Conservation (phyloP, 2,113 vertebrate genomes). For the Rhipidura dahli region DNA sequence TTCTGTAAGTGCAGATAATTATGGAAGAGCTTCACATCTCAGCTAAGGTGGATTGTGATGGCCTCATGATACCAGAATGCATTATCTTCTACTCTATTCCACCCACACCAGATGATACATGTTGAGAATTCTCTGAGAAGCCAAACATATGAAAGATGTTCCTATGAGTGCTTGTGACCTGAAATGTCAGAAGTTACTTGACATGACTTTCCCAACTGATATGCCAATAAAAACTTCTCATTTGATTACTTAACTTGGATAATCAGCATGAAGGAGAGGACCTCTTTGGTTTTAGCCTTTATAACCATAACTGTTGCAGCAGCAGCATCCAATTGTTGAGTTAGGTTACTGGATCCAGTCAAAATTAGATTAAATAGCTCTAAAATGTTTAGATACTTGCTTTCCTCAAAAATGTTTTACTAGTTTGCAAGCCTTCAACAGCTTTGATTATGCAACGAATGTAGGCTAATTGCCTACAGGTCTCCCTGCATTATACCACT, state of each 20-base stretch:
- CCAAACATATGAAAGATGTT: neutral
- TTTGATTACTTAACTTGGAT: neutral
- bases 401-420: neutral
- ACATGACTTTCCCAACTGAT: neutral
- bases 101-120: neutral
- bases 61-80: neutral
- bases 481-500: neutral
- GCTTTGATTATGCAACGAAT: neutral
- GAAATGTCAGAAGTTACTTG: neutral
- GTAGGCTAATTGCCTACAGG: slow-evolving; percentile 6
- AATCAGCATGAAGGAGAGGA: neutral
- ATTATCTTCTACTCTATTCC: neutral
- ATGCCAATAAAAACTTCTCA: neutral
- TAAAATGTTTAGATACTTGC: neutral
- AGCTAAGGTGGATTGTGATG: neutral
- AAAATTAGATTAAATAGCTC: neutral
- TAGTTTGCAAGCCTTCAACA: neutral
- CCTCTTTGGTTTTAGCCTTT: neutral
- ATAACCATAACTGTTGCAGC: neutral
- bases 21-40: neutral
- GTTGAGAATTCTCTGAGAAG: neutral
- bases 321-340: neutral
- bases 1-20: neutral
- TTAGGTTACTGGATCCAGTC: neutral
- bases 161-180: neutral